These are phyloP conservation scores for Caenorhabditis briggsae DNA, from an alignment of 1,140 invertebrate genomes.

Conservation along the genomic window DNA sequence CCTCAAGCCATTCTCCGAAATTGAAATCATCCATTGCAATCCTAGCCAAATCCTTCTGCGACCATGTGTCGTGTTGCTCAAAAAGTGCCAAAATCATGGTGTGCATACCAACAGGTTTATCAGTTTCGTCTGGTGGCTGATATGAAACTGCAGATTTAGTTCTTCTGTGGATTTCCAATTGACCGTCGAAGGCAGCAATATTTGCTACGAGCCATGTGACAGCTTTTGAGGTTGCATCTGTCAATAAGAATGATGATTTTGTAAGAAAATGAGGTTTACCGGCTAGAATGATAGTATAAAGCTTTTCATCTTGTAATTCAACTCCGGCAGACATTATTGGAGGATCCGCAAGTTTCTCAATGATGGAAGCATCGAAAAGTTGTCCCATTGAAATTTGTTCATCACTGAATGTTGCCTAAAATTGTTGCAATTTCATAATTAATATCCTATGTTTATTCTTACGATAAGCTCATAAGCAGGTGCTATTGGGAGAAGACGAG, in stretches of 20 bases:
- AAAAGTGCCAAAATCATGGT: slow-evolving; percentile 27
- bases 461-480: slow-evolving; percentile 18
- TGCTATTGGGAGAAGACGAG: slow-evolving; percentile 6
- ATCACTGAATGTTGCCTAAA: slow-evolving; percentile 11
- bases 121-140: slow-evolving; percentile 20
- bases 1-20: slow-evolving; percentile 34
- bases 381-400: slow-evolving; percentile 39
- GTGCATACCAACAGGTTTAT: slow-evolving; percentile 32
- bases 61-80: slow-evolving; percentile 14
- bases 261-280: background rate
- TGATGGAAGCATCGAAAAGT: slow-evolving; percentile 22
- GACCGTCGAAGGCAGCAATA: slow-evolving; percentile 30
- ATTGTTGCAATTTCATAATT: background rate
- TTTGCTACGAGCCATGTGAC: slow-evolving; percentile 41
- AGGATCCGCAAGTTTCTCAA: slow-evolving; percentile 6
- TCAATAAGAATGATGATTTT: background rate
- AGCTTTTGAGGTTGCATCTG: slow-evolving; percentile 42
- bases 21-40: slow-evolving; percentile 43
- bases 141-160: slow-evolving; percentile 39
- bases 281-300: slow-evolving; percentile 29
- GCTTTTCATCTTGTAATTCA: slow-evolving; percentile 45
- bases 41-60: slow-evolving; percentile 30
- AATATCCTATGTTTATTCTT: background rate
- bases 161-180: slow-evolving; percentile 41
- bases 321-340: slow-evolving; percentile 43